Evolutionary conservation across 2,888 invertebrate genomes (phyloP).

Genomic region (Cremastobaeus sp.): DNA sequence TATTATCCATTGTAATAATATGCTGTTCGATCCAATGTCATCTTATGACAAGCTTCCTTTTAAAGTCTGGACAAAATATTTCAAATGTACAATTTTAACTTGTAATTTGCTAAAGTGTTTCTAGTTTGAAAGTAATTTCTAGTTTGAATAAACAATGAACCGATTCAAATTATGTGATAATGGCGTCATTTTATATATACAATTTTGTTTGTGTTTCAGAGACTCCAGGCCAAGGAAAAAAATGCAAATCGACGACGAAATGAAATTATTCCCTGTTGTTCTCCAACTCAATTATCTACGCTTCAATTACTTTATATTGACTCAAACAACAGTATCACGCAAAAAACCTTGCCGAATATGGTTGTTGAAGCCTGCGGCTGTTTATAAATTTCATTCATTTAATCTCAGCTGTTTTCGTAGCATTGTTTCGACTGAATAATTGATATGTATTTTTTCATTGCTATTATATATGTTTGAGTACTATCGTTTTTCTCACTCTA

Average conservation of each 20-base stretch:
- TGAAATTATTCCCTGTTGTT: conserved; percentile 91
- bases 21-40: too few relatives aligned
- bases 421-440: conserved; percentile 16
- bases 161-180: too few relatives aligned
- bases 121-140: too few relatives aligned
- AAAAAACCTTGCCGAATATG: conserved; percentile 91
- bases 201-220: too few relatives aligned
- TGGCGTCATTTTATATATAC: too few relatives aligned
- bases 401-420: background rate
- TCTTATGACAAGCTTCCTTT: too few relatives aligned
- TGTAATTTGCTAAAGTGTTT: too few relatives aligned
- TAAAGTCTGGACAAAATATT: too few relatives aligned
- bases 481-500: conserved; percentile 1
- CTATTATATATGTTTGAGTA: conserved; percentile 29
- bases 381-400: conserved; percentile 80
- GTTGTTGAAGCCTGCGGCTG: conserved; percentile 95
- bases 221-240: conserved; percentile 82
- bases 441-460: conserved; percentile 18
- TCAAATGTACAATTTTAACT: too few relatives aligned
- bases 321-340: conserved; percentile 87
- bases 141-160: too few relatives aligned
- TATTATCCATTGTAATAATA: too few relatives aligned
- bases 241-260: conserved; percentile 75
- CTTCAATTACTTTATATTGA: conserved; percentile 89
- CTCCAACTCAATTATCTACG: conserved; percentile 89